A percentile compares a stretch with the other conserved stretches of the same genome.
Evolutionary conservation across 2,888 invertebrate species (phyloP).

Genomic region (Diploptera punctata): DNA sequence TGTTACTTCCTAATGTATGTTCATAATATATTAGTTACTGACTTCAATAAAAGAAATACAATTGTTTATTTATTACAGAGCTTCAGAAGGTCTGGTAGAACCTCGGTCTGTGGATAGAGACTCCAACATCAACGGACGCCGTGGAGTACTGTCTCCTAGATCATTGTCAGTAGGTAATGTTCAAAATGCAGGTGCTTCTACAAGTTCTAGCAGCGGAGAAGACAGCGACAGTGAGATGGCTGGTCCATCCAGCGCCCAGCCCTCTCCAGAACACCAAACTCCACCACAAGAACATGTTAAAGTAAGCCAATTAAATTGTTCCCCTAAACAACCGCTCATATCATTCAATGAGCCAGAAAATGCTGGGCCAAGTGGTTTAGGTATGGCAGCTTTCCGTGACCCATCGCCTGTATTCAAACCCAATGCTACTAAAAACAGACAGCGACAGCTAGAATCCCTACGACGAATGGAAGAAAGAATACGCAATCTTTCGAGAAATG

Average conservation of each 20-base stretch:
- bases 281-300: neutral
- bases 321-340: neutral
- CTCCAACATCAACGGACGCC: slow-evolving; percentile 75
- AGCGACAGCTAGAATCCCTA: slow-evolving; percentile 68
- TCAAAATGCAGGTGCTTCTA: neutral
- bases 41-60: neutral
- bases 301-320: slow-evolving; percentile 1
- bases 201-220: slow-evolving; percentile 38
- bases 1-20: no score
- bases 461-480: slow-evolving; percentile 69
- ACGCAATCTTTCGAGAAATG: slow-evolving; percentile 49
- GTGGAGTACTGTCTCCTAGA: slow-evolving; percentile 56
- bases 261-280: slow-evolving; percentile 7
- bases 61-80: slow-evolving; percentile 6
- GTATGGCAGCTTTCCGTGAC: slow-evolving; percentile 41
- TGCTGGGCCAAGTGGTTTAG: slow-evolving; percentile 28
- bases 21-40: no score
- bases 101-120: slow-evolving; percentile 65
- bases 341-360: slow-evolving; percentile 22
- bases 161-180: neutral
- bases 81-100: slow-evolving; percentile 47
- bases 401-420: neutral
- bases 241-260: slow-evolving; percentile 16
- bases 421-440: slow-evolving; percentile 57
- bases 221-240: slow-evolving; percentile 35